Base-by-base conservation (phyloP, 30 jellyfish, hydroid and myxozoan genomes). In the Sanderia malayensis region DNA sequence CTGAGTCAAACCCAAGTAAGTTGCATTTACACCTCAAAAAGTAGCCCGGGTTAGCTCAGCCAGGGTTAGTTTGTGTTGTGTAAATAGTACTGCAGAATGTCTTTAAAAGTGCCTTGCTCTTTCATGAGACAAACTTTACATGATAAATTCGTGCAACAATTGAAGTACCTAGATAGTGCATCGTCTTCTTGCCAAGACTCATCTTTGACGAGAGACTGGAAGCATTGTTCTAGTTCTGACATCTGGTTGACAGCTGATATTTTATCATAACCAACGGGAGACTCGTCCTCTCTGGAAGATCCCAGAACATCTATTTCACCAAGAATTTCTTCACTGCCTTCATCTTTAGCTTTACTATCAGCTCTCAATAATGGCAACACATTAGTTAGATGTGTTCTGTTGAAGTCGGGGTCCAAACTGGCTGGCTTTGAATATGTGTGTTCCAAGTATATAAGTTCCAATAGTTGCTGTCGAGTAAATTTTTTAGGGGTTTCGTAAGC, bases 151-250 rank as follows among this genome's bases (percentile, higher is more conserved):
- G n/a, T n/a, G n/a, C n/a, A n/a, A n/a, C n/a, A n/a, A n/a, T n/a
- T n/a, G n/a, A n/a, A n/a, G n/a, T 23, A 88, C 97, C 97, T 81
- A 6, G 83, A 63, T 32, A 90, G 41, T 47, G 59, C 64, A 53
- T 90, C 95, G 22, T 82, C 98, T 28, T 90, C 98, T 32, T 90
- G 92, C 85, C 85, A 77, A 1, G 83, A 70, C 26, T 46, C 92
- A 34, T 82, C 98, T 15, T 55, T 74, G 59, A 76, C 63, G 57
- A 90, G 44, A 15, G 98, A 57, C 23, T 61, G 31, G 61, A 83
- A 71, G 57, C 93, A 90, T 25, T 47, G 59, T 23, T 93, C 99
- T n/a, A 93, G 53, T 47, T 93, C 99, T 2, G 93, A 27, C 96
- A 93, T 85, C 33, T 69, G 85, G 60, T 37, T 44, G 29, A 33